Evolutionary conservation across 1,140 invertebrate species (phyloP).

Genomic region (Muscidifurax raptorellus): DNA sequence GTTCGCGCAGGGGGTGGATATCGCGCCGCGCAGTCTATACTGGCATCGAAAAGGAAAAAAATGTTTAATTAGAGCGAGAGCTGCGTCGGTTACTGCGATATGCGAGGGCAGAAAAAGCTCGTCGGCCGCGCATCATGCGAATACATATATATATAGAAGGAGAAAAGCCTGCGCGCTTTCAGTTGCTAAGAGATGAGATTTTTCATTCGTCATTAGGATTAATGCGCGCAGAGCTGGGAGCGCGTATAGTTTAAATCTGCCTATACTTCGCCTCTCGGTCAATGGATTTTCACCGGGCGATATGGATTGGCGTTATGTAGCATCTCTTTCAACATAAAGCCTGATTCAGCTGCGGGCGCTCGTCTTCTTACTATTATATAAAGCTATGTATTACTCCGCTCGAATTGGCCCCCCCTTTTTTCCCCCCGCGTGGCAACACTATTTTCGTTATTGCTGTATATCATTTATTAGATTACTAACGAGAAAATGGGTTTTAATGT

Average conservation of each 20-base stretch:
- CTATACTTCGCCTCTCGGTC: background rate
- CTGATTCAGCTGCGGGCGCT: background rate
- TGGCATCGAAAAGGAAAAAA: background rate
- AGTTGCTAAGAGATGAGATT: conserved; percentile 33
- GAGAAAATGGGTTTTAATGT: conserved; percentile 8
- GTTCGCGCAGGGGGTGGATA: background rate
- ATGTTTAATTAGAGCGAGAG: conserved; percentile 40
- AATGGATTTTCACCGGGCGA: conserved; percentile 48
- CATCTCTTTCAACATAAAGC: too few species aligned
- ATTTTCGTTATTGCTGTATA: background rate
- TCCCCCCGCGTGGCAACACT: background rate
- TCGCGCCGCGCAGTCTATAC: too few species aligned
- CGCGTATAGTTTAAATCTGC: background rate
- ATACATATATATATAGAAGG: background rate
- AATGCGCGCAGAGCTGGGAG: background rate
- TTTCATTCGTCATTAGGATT: conserved; percentile 46
- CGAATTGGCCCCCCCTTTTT: background rate
- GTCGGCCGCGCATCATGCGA: background rate
- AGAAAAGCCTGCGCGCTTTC: background rate
- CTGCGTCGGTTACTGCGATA: background rate
- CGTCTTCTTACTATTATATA: background rate
- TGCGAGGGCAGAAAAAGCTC: background rate
- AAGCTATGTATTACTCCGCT: background rate
- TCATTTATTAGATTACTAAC: conserved; percentile 15
- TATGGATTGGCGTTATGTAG: conserved; percentile 26